Evolutionary conservation across 2,113 vertebrate genomes (phyloP), one percentile per base, ranked within the genome.

Genomic region (Etheostoma cragini): DNA sequence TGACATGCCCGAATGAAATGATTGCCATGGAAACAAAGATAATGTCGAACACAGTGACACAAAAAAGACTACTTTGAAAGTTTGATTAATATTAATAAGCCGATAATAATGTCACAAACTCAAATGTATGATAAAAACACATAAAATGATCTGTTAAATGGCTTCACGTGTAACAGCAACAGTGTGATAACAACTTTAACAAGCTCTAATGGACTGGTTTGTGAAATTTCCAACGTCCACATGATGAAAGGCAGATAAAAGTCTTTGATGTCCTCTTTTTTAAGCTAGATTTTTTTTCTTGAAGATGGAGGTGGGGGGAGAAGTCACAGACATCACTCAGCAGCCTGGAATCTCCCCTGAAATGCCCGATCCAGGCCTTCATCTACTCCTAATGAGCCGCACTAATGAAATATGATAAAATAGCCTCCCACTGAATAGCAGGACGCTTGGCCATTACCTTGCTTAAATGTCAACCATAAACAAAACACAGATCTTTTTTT

Each of bases 211-310:
- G 90, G 90, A 89, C 84, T 91, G 77, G 74, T 89, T 92, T 90
- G 77, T 86, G 77, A 88, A 88, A 90, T 81, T 88, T 85, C 74
- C 89, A 89, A 80, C 80, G 87, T 84, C 84, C 87, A 70, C 78
- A 87, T 78, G 91, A 94, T 94, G 91, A 94, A 93, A 93, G 90
- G 80, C 75, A 76, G 89, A 92, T 92, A 76, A 81, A 83, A 83
- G 57, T 49, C 87, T 94, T 91, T 93, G 89, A 93, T 91, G 89
- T 82, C 11, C 14, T 26, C 13, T 72, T 60, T 79, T 87, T 72
- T 76, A 47, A 2, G 22, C 22, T 10, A 11, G 22, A 68, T 75
- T 76, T 80, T 76, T 80, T 6, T 71, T 42, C 76, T 80, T 78
- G 60, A 86, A 78, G 87, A 74, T 66, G 72, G 71, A 79, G 76